Evolutionary conservation across 2,113 vertebrate species (phyloP), one percentile per base, ranked within the genome.

Genomic region (Girardinichthys multiradiatus): DNA sequence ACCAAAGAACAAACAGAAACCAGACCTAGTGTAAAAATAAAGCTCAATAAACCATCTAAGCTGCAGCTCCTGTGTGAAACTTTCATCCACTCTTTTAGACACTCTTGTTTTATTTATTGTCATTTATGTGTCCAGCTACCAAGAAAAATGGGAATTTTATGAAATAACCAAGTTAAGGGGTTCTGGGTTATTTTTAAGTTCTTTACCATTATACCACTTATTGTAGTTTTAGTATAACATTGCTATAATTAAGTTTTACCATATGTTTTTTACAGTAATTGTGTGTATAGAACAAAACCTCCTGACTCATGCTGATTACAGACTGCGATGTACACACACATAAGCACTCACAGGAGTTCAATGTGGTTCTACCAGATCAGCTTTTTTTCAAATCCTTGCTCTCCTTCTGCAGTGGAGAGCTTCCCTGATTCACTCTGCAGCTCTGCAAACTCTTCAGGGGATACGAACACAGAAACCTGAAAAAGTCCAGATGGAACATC

Each of bases 371-470:
- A 48, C 31, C 73, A 54, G 70, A 72, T 54, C 45, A 64, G 29
- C 60, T 29, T 82, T 54, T 72, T 19, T 61, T 74, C 64, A 68
- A 51, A 39, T 83, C 68, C 31, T 4, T 30, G 30, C 30, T 5
- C 35, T 31, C 24, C 45, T 61, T 82, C 42, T 79, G 76, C 59
- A 67, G 57, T 72, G 51, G 57, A 67, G 42, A 21, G 76, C 64
- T 24, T 71, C 39, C 74, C 71, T 83, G 60, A 78, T 77, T 64
- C 79, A 58, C 27, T 15, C 35, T 58, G 72, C 83, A 72, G 73
- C 71, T 74, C 58, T 57, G 63, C 57, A 70, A 13, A 24, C 58
- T 83, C 78, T 73, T 74, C 66, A 60, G 48, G 70, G 21, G 65
- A 82, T 13, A 74, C 82, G 80, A 57, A 64, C 69, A 4, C 30